Evolutionary conservation across 2,113 vertebrate genomes (phyloP).

Genomic region (Trogon surrucura): DNA sequence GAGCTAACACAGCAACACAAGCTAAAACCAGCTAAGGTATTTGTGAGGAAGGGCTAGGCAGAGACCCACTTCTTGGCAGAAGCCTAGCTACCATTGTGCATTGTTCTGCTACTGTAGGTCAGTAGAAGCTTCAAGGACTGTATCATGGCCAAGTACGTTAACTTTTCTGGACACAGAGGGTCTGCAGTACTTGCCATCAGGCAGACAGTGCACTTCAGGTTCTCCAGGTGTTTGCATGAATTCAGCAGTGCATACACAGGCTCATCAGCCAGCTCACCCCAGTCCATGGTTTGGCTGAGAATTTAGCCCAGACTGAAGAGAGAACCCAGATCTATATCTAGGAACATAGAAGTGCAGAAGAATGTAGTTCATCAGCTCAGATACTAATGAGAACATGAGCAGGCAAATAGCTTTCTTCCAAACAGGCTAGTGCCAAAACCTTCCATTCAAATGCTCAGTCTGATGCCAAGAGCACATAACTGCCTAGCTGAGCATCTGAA

Average conservation of each 20-base stretch:
- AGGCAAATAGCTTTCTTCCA: slow-evolving; percentile 15
- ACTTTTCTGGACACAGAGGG: background rate
- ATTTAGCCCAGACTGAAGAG: background rate
- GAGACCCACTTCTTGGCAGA: background rate
- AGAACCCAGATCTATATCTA: slow-evolving; percentile 24
- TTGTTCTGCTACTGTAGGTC: background rate
- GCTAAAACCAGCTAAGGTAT: background rate
- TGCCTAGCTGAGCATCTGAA: slow-evolving; percentile 19
- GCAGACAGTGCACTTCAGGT: background rate
- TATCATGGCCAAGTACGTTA: background rate
- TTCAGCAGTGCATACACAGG: background rate
- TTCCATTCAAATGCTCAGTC: background rate
- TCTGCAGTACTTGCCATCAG: background rate
- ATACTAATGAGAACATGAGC: slow-evolving; percentile 36
- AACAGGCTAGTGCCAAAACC: background rate
- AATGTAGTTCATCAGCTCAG: slow-evolving; percentile 22
- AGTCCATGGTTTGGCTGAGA: background rate
- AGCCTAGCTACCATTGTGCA: background rate
- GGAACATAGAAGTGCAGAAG: slow-evolving; percentile 1
- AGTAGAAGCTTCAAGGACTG: background rate
- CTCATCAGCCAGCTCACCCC: background rate
- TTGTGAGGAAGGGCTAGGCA: background rate
- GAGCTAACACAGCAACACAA: background rate
- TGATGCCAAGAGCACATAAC: background rate
- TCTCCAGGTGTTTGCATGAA: background rate